A percentile compares a stretch with the other conserved stretches of the same genome.
Conservation (phyloP, 1,140 invertebrate genomes). For the Leptopilina boulardi region DNA sequence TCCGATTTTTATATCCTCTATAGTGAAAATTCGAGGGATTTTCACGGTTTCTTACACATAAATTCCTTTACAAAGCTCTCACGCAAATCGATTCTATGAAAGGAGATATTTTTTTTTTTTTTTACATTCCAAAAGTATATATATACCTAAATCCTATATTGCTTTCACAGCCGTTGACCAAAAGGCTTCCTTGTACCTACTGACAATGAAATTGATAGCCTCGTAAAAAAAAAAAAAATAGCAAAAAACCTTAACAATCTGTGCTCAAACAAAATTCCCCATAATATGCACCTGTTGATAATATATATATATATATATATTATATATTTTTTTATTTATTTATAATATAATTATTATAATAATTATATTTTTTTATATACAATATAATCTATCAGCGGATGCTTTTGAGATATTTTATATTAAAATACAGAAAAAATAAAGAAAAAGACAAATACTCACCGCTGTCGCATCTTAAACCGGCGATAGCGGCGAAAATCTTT, state of each 20-base stretch:
- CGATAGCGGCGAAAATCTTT: conserved; percentile 69
- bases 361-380: too few species aligned
- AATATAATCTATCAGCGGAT: not conserved
- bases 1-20: too few species aligned
- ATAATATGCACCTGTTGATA: conserved; percentile 13
- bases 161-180: not conserved
- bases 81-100: not conserved
- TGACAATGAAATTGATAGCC: conserved; percentile 14
- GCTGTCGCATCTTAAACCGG: conserved; percentile 68
- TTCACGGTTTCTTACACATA: not conserved
- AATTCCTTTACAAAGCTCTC: not conserved
- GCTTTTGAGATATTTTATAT: not conserved
- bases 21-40: too few species aligned
- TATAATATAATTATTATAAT: too few species aligned
- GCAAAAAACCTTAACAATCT: conserved; percentile 5
- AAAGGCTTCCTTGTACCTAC: not conserved
- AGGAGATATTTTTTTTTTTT: not conserved
- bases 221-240: not conserved
- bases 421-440: too few species aligned
- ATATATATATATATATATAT: not conserved
- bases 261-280: not conserved
- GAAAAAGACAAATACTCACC: conserved; percentile 60
- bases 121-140: not conserved
- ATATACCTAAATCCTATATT: not conserved
- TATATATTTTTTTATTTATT: too few species aligned